Base-by-base conservation (phyloP, 2,888 invertebrate species). In the Tenthredo mesomela region DNA sequence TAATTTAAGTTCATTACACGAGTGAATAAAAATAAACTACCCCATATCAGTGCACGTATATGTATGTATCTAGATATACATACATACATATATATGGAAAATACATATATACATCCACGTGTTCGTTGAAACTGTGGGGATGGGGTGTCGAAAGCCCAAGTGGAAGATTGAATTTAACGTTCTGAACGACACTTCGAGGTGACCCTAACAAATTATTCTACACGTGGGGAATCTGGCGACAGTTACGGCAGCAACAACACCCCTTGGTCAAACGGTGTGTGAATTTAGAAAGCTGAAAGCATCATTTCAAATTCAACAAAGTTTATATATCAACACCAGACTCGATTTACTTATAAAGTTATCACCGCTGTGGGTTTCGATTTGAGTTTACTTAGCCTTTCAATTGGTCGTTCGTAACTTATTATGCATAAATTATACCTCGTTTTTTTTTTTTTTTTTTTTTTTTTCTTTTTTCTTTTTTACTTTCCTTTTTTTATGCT, bases 191-290 rank as follows among this genome's bases (percentile, higher is more conserved):
- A 37, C 33, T 73, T 73, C 40, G 21, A 43, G 73, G 73, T 73
- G 73, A 73, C 73, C 73, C 73, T 73, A 73, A 73, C 40, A 73
- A 73, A 73, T 73, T 73, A 73, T 73, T n/a, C 73, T 40, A 43
- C 43, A 43, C 37, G 18, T 9, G 21, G 40, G 73, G 25, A 73
- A 73, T 73, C 40, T 43, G 29, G 33, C 18, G 73, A 73, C 73
- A 43, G n/a, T 43, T 71, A 73, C 40, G n/a, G 12, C 40, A 37
- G 18, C 40, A 43, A 25, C 21, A 54, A 25, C 21, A 54, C 25
- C 73, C 40, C 73, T 21, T 25, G 40, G 73, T 43, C 40, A n/a
- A 43, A 73, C 43, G 21, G 40, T 10, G 73, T 37, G 71, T 43
- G 40, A 21, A 43, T 43, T 43, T 15, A 43, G 21, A 43, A 12